Evolutionary conservation across 2,888 invertebrate species (phyloP).

Genomic region (Eulithis prunata): DNA sequence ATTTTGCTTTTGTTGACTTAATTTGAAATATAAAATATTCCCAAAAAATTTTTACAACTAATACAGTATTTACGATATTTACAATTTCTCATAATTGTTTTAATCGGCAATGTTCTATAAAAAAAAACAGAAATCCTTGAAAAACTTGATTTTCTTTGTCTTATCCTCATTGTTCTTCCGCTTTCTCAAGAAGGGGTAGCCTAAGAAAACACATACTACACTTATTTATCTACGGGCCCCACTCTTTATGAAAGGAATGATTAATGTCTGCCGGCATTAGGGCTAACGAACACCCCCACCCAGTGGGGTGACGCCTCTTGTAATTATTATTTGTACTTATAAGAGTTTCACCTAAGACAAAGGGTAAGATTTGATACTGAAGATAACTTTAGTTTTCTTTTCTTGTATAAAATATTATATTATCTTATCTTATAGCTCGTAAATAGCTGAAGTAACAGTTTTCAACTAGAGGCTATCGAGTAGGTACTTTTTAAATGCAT

Average conservation of each 20-base stretch:
- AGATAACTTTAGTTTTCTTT: not conserved
- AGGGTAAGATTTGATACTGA: constrained; percentile 3
- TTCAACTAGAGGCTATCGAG: too few relatives aligned
- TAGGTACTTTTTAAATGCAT: too few relatives aligned
- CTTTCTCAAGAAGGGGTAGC: constrained; percentile 77
- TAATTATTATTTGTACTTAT: constrained; percentile 82
- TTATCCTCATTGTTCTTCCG: constrained; percentile 55
- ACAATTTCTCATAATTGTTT: too few relatives aligned
- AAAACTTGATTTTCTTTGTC: constrained; percentile 22
- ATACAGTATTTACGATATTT: too few relatives aligned
- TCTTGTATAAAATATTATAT: too few relatives aligned
- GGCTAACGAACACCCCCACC: constrained; percentile 71
- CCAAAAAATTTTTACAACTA: too few relatives aligned
- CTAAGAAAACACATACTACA: constrained; percentile 84
- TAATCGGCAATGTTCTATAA: too few relatives aligned
- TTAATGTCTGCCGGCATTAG: constrained; percentile 83
- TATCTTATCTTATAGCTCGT: too few relatives aligned
- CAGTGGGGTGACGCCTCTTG: constrained; percentile 48
- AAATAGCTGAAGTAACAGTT: too few relatives aligned
- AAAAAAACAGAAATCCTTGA: too few relatives aligned
- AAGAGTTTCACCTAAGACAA: constrained; percentile 69
- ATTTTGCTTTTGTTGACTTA: too few relatives aligned
- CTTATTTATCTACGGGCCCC: constrained; percentile 83
- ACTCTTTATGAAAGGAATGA: constrained; percentile 85
- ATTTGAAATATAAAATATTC: too few relatives aligned